phyloP scores from a whole-genome alignment of 2,797 vertebrate species.

The Sebastes hubbsi region DNA sequence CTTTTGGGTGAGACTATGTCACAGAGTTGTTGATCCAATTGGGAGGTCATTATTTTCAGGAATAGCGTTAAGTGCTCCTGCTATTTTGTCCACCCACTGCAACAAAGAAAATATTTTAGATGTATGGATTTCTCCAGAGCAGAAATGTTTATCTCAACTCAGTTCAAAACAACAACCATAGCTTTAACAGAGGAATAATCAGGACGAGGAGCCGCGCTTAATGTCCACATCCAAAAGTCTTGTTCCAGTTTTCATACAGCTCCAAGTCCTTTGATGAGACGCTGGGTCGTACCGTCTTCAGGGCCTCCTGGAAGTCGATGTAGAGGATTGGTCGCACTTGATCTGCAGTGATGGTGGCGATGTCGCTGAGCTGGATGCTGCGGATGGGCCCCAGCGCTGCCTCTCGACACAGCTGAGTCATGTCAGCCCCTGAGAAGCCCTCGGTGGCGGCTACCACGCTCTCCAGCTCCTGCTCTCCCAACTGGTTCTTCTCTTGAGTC shows the following conservation, averaged over 20 bases:
- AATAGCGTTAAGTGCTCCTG: background rate
- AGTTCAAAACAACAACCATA: background rate
- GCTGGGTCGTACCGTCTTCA: constrained; percentile 90
- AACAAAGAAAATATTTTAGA: background rate
- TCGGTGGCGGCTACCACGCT: constrained; percentile 82
- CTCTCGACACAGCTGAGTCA: constrained; percentile 96
- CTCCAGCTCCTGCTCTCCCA: constrained; percentile 84
- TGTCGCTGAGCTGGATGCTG: constrained; percentile 89
- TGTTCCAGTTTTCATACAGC: constrained; percentile 94
- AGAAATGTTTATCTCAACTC: background rate
- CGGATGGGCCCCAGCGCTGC: constrained; percentile 97
- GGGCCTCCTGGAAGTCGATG: constrained; percentile 90
- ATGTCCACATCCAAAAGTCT: constrained; percentile 92
- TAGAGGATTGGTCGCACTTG: constrained; percentile 91
- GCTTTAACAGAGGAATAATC: background rate
- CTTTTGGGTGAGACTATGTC: background rate
- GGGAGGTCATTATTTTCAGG: background rate
- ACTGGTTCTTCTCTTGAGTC: constrained; percentile 86
- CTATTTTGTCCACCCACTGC: background rate
- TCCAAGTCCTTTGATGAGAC: constrained; percentile 92
- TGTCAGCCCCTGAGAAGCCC: constrained; percentile 95
- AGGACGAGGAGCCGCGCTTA: constrained; percentile 52
- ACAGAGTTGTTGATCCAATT: background rate
- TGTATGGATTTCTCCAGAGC: background rate
- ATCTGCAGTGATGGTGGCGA: constrained; percentile 89